These are phyloP conservation scores for Danionella dracula DNA, from an alignment of 2,797 vertebrate species.

Conservation along the genomic window DNA sequence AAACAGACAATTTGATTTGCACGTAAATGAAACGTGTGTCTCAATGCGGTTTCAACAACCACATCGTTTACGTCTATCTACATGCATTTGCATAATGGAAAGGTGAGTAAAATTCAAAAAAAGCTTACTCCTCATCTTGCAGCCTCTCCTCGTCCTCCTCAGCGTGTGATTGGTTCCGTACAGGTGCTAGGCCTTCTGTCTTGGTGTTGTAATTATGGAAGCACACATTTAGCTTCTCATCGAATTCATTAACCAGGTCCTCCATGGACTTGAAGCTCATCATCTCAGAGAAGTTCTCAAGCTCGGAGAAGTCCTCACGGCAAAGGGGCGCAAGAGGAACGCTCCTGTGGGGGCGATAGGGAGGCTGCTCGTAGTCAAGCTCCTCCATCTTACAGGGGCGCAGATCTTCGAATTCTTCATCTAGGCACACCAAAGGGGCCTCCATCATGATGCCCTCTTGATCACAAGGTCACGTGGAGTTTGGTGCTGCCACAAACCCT, in stretches of 20 bases:
- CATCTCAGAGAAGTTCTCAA: constrained; percentile 94
- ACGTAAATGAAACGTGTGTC: too few species aligned
- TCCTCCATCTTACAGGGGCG: constrained; percentile 76
- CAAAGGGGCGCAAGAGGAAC: constrained; percentile 63
- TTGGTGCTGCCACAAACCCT: constrained; percentile 27
- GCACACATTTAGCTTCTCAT: constrained; percentile 92
- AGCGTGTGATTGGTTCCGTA: constrained; percentile 79
- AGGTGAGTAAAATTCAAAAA: too few species aligned
- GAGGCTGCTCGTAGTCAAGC: constrained; percentile 56
- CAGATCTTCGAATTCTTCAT: constrained; percentile 91
- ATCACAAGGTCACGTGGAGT: constrained; percentile 18
- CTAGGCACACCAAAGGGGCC: constrained; percentile 87
- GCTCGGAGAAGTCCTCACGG: constrained; percentile 86
- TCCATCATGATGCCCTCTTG: constrained; percentile 72
- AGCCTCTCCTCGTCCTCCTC: constrained; percentile 86
- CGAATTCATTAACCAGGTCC: constrained; percentile 91
- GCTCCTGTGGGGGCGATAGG: constrained; percentile 48
- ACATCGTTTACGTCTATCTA: too few species aligned
- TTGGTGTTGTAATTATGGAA: constrained; percentile 96
- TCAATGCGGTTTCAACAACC: too few species aligned
- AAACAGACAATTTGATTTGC: not conserved
- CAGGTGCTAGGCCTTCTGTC: constrained; percentile 85
- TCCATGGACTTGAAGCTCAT: constrained; percentile 98
- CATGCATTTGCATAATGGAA: not conserved
- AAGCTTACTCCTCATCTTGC: constrained; percentile 89